A percentile compares a stretch with the other conserved stretches of the same genome.
Evolutionary conservation across 1,140 invertebrate genomes (phyloP).

Genomic region (Drosophila ercepeae): DNA sequence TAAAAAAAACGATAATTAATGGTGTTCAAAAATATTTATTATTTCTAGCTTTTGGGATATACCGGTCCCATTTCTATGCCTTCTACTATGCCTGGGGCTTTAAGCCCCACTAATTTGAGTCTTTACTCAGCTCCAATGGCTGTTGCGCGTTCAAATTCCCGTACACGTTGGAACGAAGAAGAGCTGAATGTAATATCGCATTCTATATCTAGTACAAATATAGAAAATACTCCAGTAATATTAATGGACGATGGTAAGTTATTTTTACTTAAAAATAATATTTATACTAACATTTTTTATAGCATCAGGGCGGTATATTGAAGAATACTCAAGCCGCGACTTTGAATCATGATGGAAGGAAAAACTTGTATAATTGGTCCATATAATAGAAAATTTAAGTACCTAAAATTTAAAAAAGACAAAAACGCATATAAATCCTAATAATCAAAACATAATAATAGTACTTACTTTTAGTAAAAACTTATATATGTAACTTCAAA

Average conservation of each 20-base stretch:
- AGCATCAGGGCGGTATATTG: conserved; percentile 69
- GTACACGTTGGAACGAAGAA: conserved; percentile 95
- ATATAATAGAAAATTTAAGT: conserved; percentile 7
- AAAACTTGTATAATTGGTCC: background rate
- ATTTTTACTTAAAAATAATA: background rate
- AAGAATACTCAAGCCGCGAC: conserved; percentile 75
- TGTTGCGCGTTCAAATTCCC: conserved; percentile 86
- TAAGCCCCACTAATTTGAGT: conserved; percentile 95
- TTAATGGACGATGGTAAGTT: conserved; percentile 89
- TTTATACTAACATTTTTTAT: conserved; percentile 8
- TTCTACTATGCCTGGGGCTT: conserved; percentile 91
- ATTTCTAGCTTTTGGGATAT: conserved; percentile 93
- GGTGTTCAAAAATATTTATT: no score
- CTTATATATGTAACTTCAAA: no score
- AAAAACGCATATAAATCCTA: background rate
- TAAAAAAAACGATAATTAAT: background rate
- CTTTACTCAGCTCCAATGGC: conserved; percentile 93
- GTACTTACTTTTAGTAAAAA: no score
- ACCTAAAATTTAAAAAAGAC: background rate
- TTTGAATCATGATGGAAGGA: conserved; percentile 69
- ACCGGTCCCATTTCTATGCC: conserved; percentile 91
- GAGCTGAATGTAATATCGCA: conserved; percentile 96
- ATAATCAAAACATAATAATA: background rate
- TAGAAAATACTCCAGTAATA: conserved; percentile 88
- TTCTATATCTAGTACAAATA: conserved; percentile 86